phyloP scores from a whole-genome alignment of 2,113 vertebrate genomes.

The Chaetops frenatus region DNA sequence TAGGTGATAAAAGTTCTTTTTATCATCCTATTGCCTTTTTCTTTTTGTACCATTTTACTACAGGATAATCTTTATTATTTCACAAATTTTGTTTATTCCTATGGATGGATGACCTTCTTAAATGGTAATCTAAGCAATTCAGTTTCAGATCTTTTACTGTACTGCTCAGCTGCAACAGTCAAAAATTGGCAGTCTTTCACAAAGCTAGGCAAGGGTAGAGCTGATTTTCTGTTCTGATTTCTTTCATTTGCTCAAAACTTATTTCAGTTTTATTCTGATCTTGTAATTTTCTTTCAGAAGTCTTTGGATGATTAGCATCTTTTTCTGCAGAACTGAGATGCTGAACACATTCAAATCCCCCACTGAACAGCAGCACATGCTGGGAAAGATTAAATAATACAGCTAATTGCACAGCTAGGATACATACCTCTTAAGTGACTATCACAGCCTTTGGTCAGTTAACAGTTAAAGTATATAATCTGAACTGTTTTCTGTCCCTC shows the following conservation, averaged over 20 bases:
- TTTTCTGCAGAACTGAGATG: constrained; percentile 48
- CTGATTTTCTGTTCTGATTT: constrained; percentile 58
- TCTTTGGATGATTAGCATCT: constrained; percentile 66
- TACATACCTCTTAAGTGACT: constrained; percentile 42
- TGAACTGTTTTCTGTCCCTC: constrained; percentile 20
- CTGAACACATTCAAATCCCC: constrained; percentile 69
- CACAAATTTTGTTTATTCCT: constrained; percentile 36
- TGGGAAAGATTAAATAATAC: constrained; percentile 62
- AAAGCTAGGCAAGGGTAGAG: constrained; percentile 38
- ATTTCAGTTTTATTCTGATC: constrained; percentile 66
- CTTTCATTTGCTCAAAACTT: constrained; percentile 65
- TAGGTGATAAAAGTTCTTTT: constrained; percentile 40
- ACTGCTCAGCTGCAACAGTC: not conserved
- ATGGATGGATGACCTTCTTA: constrained; percentile 47
- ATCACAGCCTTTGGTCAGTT: constrained; percentile 37
- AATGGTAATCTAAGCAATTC: constrained; percentile 10
- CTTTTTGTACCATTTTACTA: constrained; percentile 43
- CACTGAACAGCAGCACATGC: constrained; percentile 37
- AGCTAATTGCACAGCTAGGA: constrained; percentile 42
- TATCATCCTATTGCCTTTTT: constrained; percentile 18
- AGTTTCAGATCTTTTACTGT: constrained; percentile 47
- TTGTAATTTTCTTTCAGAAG: constrained; percentile 69
- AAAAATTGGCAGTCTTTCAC: constrained; percentile 57
- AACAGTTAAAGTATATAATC: constrained; percentile 58
- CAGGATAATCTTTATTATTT: constrained; percentile 27